Percentiles rank a stretch among this genome's conserved stretches.
phyloP scores from a whole-genome alignment of 2,888 invertebrate species.

The Alcis repandata region DNA sequence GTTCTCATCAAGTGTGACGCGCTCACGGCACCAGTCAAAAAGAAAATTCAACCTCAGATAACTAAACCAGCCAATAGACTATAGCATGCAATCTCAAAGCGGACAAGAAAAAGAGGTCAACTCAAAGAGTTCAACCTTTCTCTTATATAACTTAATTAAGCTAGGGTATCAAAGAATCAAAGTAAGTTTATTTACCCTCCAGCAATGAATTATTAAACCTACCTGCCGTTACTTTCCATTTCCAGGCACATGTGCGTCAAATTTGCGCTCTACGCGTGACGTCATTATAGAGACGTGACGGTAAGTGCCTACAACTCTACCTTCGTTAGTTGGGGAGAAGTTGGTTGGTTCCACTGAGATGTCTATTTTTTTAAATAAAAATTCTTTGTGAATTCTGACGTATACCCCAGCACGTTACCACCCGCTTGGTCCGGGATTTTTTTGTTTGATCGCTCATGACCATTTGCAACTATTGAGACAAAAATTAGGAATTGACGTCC shows the following conservation, averaged over 20 bases:
- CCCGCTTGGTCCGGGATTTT: no score
- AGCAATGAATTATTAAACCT: conserved; percentile 25
- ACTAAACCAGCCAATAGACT: no score
- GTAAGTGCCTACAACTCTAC: conserved; percentile 34
- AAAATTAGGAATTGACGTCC: no score
- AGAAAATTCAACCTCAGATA: no score
- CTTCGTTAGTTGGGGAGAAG: conserved; percentile 19
- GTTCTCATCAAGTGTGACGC: no score
- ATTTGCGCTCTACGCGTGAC: conserved; percentile 43
- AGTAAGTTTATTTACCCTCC: conserved; percentile 21
- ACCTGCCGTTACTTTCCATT: conserved; percentile 26
- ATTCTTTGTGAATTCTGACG: no score
- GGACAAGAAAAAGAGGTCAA: no score
- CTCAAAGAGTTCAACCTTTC: background rate
- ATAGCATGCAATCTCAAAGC: no score
- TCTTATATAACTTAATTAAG: conserved; percentile 6
- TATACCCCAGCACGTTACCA: no score
- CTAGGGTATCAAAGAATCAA: conserved; percentile 16
- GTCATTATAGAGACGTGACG: conserved; percentile 41
- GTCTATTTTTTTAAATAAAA: background rate
- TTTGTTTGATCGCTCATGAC: no score
- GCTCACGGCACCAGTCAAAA: no score
- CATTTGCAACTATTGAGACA: no score
- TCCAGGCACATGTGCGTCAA: conserved; percentile 41
- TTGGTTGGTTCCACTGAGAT: background rate